A percentile compares a stretch with the other conserved stretches of the same genome.
Evolutionary conservation across 2,888 invertebrate species (phyloP).

Genomic region (Falcaria lacertinaria): DNA sequence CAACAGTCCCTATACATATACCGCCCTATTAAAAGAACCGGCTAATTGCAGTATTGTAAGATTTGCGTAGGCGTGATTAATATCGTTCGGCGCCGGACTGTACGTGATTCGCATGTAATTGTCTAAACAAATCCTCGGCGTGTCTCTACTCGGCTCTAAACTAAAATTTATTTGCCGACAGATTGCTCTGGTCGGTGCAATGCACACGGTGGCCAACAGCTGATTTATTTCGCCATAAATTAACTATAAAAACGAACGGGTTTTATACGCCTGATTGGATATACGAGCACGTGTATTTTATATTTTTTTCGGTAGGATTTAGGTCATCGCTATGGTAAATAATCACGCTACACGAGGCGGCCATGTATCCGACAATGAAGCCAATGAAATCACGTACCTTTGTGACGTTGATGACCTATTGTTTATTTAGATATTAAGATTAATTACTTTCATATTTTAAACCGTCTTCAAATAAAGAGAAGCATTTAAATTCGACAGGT

Average conservation of each 20-base stretch:
- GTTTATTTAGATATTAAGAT: not conserved
- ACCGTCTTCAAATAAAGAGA: too few relatives aligned
- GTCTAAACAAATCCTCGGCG: slow-evolving; percentile 39
- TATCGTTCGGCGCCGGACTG: slow-evolving; percentile 22
- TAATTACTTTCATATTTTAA: too few relatives aligned
- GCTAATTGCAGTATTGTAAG: too few relatives aligned
- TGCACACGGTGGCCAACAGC: slow-evolving; percentile 15
- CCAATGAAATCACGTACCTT: not conserved
- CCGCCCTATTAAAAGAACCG: too few relatives aligned
- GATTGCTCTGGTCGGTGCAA: slow-evolving; percentile 22
- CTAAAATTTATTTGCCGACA: slow-evolving; percentile 52
- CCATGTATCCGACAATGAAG: not conserved
- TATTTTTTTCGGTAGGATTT: slow-evolving; percentile 1
- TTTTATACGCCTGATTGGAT: not conserved
- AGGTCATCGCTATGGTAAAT: slow-evolving; percentile 6
- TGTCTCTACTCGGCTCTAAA: slow-evolving; percentile 35
- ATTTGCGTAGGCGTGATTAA: slow-evolving; percentile 33
- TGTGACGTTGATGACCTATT: not conserved
- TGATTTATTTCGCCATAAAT: slow-evolving; percentile 31
- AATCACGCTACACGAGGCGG: slow-evolving; percentile 2
- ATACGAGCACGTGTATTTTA: not conserved
- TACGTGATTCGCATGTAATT: slow-evolving; percentile 37
- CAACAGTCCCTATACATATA: too few relatives aligned
- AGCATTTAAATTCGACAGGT: too few relatives aligned
- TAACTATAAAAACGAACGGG: slow-evolving; percentile 6